Base-by-base conservation (phyloP, 1,140 invertebrate genomes). In the Drosophila asahinai region DNA sequence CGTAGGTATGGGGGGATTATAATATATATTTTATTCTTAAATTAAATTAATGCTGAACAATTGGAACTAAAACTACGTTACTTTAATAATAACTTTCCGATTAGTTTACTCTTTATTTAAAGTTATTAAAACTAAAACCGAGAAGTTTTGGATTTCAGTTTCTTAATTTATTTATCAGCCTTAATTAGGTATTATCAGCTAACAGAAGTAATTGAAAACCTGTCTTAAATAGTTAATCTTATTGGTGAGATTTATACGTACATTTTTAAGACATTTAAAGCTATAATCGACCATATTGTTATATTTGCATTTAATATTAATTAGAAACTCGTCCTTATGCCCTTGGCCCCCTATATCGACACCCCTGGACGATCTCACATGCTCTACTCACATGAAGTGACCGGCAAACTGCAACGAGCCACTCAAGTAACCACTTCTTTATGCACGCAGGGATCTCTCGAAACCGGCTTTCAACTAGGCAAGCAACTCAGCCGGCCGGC, bases 381-480 rank as follows among this genome's bases (percentile, higher is more conserved):
- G 61, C 19, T 67, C 49, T 70, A 70, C 63, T 51, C 48, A 36
- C 42, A 64, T 80, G 80, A 66, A 80, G 66, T 61, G 55, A 60
- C 78, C 82, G 78, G 79, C 73, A 78, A 73, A 86, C 33, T 78
- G 82, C 78, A 77, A 61, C 81, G 66, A 80, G 60, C 63, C 67
- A 81, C 77, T 81, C 66, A 58, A 84, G 78, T 65, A 81, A 74
- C 57, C 62, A 72, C 67, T 66, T 71, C 49, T 73, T 43, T 17
- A 43, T 73, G 67, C 70, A 73, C 43, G 67, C 70, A 73, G 70
- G 70, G 65, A 71, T 72, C 67, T 73, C 38, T 73, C 45, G 66
- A 81, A 86, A 86, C 82, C 82, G 82, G 82, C 82, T 86, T 73
- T 55, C 57, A 61, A 68, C 61, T 68, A 81, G 67, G 59, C 73